phyloP scores from a whole-genome alignment of 1,140 invertebrate species.

The Paralvinella palmiformis region DNA sequence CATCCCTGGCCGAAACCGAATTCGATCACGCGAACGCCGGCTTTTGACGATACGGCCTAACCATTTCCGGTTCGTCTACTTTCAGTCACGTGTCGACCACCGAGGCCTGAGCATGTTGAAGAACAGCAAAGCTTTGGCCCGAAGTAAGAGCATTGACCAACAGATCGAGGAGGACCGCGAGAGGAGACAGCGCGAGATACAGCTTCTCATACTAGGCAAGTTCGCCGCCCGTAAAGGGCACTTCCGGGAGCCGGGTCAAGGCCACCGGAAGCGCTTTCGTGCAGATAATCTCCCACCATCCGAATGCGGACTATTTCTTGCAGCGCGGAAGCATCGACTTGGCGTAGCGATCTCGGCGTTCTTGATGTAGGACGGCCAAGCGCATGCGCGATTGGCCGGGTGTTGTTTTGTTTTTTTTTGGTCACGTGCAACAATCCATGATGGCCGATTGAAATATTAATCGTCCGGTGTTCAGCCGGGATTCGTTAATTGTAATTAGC shows the following conservation, averaged over 20 bases:
- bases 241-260: not conserved
- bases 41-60: not conserved
- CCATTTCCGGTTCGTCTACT: not conserved
- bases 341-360: no score
- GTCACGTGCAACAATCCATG: no score
- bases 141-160: conserved; percentile 40
- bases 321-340: no score
- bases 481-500: no score
- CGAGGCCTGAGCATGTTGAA: not conserved
- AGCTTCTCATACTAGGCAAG: conserved; percentile 37
- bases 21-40: not conserved
- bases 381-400: no score
- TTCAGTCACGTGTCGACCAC: not conserved
- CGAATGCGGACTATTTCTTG: no score
- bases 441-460: no score
- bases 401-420: no score
- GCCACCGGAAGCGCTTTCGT: no score
- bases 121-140: conserved; percentile 28
- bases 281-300: no score
- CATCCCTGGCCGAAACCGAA: not conserved
- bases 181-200: conserved; percentile 33
- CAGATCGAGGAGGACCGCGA: conserved; percentile 39
- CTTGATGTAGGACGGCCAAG: no score
- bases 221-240: not conserved
- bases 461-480: no score